These are phyloP conservation scores for Microcebus jonahi DNA, from an alignment of 2,113 vertebrate genomes.

Conservation along the genomic window DNA sequence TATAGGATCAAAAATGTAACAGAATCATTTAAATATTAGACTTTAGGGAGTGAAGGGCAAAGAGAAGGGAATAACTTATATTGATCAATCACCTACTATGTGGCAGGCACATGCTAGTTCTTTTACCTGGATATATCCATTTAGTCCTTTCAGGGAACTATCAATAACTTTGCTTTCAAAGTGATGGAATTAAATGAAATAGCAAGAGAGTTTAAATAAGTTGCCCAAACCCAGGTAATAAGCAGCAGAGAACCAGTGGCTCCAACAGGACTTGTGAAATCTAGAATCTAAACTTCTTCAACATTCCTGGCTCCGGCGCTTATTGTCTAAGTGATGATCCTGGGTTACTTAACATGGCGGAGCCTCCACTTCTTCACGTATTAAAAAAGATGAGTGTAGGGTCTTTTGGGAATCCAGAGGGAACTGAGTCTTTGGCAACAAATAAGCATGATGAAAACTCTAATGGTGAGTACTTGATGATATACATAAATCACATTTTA, in stretches of 20 bases:
- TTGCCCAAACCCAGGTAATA: not conserved
- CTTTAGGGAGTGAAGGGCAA: not conserved
- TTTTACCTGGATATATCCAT: not conserved
- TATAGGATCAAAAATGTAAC: not conserved
- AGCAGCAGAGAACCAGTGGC: not conserved
- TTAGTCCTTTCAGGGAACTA: not conserved
- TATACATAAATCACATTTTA: no score
- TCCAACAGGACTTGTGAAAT: not conserved
- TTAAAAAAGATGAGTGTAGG: not conserved
- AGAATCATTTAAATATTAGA: constrained; percentile 40
- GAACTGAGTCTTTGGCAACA: not conserved
- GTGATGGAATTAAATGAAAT: not conserved
- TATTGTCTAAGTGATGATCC: not conserved
- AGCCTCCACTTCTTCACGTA: not conserved
- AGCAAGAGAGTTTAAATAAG: not conserved
- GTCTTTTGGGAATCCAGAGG: not conserved
- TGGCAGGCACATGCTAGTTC: not conserved
- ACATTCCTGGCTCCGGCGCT: not conserved
- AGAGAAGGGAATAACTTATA: not conserved
- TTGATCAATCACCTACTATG: not conserved
- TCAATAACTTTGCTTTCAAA: not conserved
- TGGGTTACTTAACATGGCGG: not conserved
- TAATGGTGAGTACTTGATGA: not conserved
- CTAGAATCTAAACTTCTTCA: not conserved
- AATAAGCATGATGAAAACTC: not conserved